phyloP scores from a whole-genome alignment of 1,140 invertebrate genomes.

The Eupeodes corollae region DNA sequence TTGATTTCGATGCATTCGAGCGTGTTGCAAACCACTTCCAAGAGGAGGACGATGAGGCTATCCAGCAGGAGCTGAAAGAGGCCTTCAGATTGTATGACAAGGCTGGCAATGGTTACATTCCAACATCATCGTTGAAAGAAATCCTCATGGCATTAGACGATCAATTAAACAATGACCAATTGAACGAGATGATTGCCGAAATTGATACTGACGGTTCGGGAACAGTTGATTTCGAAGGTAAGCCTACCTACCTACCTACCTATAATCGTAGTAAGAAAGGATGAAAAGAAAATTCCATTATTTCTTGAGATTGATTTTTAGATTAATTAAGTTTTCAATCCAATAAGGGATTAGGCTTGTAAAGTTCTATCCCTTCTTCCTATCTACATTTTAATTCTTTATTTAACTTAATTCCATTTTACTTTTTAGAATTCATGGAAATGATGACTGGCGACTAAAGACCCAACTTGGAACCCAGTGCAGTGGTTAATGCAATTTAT shows the following conservation, averaged over 20 bases:
- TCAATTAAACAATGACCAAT: constrained; percentile 65
- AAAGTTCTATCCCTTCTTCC: background rate
- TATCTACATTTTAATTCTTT: background rate
- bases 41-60: constrained; percentile 66
- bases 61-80: constrained; percentile 64
- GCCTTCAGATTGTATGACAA: constrained; percentile 65
- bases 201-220: constrained; percentile 71
- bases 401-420: too few species aligned
- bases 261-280: background rate
- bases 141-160: constrained; percentile 68
- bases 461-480: background rate
- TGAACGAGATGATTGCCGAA: constrained; percentile 76
- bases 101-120: constrained; percentile 72
- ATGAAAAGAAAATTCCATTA: background rate
- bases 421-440: constrained; percentile 56
- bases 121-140: constrained; percentile 64
- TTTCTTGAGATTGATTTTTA: background rate
- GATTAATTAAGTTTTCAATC: background rate
- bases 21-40: constrained; percentile 57
- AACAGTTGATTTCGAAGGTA: constrained; percentile 76
- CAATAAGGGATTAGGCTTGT: background rate
- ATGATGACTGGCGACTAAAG: constrained; percentile 60
- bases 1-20: constrained; percentile 57
- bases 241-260: constrained; percentile 4
- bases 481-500: too few species aligned